Conservation (phyloP, 2,113 vertebrate species). For the Shinisaurus crocodilurus region DNA sequence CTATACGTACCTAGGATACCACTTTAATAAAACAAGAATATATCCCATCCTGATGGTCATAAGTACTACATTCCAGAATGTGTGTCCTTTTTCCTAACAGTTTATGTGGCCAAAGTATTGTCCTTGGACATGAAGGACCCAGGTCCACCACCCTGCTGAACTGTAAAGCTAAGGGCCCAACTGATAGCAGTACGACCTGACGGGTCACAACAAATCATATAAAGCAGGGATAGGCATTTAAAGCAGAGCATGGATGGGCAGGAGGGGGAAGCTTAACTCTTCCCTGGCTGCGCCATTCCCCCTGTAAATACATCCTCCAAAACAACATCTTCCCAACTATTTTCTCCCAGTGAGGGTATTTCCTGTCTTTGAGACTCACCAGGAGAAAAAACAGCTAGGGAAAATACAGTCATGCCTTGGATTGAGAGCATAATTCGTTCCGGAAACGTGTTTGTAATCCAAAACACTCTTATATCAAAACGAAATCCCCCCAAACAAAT, state of each 20-base stretch:
- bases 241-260: background rate
- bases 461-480: too few relatives aligned
- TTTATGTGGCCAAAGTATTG: background rate
- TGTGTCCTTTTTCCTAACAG: background rate
- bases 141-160: background rate
- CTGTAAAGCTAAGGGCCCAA: background rate
- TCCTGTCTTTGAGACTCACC: background rate
- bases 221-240: background rate
- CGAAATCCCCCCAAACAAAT: too few relatives aligned
- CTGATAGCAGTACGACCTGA: background rate
- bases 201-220: background rate
- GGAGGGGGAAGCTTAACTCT: background rate
- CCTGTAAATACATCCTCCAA: background rate
- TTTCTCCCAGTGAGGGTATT: background rate
- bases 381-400: background rate
- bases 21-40: too few relatives aligned
- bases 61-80: background rate
- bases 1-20: too few relatives aligned
- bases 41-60: too few relatives aligned
- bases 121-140: background rate
- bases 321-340: too few relatives aligned
- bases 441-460: too few relatives aligned
- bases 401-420: too few relatives aligned
- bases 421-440: too few relatives aligned
- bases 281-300: background rate